Evolutionary conservation across 2,113 vertebrate species (phyloP), one percentile per base, ranked within the genome.

Genomic region (Xerus inauris): DNA sequence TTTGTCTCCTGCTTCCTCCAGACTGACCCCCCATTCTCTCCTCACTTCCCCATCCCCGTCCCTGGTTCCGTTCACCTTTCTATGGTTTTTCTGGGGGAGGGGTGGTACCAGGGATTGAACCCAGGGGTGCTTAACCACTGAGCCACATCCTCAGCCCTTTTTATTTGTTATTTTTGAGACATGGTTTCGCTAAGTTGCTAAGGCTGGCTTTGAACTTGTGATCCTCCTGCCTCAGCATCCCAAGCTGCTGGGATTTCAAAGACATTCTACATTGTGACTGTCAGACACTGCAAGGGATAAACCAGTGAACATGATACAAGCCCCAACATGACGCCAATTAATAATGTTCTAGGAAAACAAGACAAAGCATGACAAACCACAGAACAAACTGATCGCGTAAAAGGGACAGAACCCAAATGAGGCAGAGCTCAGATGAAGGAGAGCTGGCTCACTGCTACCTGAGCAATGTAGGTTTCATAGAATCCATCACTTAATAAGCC

Each of bases 1-100:
- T n/a, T 16, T 30, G 32, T 38, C 22, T 1, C 24, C 35, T 35
- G 35, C 73, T 73, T 12, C 47, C 17, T 72, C n/a, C 20, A 8
- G 49, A 28, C 80, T 5, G 1, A 8, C 4, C 24, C 16, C 4
- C 10, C 35, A 22, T 9, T 8, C n/a, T 38, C 26, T 47, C 47
- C 54, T 65, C 42, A 14, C 14, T 35, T 65, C 19, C 17, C 7
- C 0, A 0, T 12, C 9, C 12, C 19, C 30, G 11, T 35, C 28
- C 42, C 17, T 14, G 35, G n/a, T 40, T 28, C 30, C 28, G 72
- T 51, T 20, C 3, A 7, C 12, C 38, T 83, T 20, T 5, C 51
- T 54, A 12, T 19, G 5, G 2, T 57, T 5, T 22, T 22, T 57
- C 8, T 22, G 20, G 54, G 20, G 54, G 54, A 19, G 54, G 54